phyloP scores from a whole-genome alignment of 2,113 vertebrate species.

The Cromileptes altivelis region DNA sequence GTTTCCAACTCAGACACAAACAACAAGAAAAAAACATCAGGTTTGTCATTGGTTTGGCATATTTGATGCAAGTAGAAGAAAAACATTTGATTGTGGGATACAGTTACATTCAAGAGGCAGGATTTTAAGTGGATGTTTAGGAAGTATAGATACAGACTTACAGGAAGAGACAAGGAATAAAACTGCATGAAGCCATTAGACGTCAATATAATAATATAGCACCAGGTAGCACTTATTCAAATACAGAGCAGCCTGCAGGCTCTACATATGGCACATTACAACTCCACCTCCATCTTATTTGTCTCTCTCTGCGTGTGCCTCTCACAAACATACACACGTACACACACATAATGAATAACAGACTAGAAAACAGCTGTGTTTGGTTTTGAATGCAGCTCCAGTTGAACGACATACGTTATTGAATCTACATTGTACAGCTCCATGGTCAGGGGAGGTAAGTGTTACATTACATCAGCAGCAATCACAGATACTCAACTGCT shows the following conservation, averaged over 20 bases:
- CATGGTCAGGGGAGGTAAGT: neutral
- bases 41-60: neutral
- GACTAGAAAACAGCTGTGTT: neutral
- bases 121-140: neutral
- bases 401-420: neutral
- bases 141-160: neutral
- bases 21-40: neutral
- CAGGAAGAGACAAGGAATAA: neutral
- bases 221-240: neutral
- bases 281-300: neutral
- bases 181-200: neutral
- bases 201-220: neutral
- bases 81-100: neutral
- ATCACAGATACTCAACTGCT: neutral
- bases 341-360: neutral
- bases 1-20: neutral
- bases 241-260: neutral
- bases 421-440: neutral
- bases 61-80: neutral
- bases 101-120: neutral
- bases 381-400: neutral
- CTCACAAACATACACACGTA: neutral
- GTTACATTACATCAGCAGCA: neutral
- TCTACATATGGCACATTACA: neutral
- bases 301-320: neutral